Evolutionary conservation across 2,113 vertebrate species (phyloP), one percentile per base, ranked within the genome.

Genomic region (Caranx melampygus): DNA sequence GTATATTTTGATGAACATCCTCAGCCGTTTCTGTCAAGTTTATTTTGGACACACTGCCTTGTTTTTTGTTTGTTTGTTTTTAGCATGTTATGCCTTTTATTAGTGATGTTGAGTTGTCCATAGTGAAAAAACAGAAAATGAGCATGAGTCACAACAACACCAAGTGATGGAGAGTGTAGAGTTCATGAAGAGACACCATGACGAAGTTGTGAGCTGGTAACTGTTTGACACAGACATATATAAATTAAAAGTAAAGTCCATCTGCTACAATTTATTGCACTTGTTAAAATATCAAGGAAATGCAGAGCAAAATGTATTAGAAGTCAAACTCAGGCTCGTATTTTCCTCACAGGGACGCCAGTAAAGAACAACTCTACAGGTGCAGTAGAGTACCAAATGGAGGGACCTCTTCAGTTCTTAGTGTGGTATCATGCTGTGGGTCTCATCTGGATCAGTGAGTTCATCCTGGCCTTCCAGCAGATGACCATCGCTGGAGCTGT

Each of bases 401-500:
- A 92, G 4, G 97, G 95, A 9, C 96, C 96, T 70, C 90, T 97
- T 71, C 97, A 97, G 90, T 99, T 97, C 89, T 93, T 98, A 96
- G 97, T 97, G 92, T 98, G 97, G 97, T 99, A 98, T 91, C 98
- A 99, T 0, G 87, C 92, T 0, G 96, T 99, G 33, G 98, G 98
- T 14, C 96, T 99, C n/a, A 95, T 99, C 86, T 99, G 98, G 98
- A 96, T 99, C 93, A 99, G 96, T 0, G 97, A 99, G 87, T 99
- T 99, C 91, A 97, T 99, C 68, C 94, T 99, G 0, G 98, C 98
- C 1, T 99, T 97, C 93, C 98, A 99, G 88, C 98, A 99, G 92
- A 99, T 99, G 98, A 97, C 97, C 1, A 96, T 99, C 16, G 96
- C 98, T 18, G 97, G 98, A 58, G 97, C 97, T n/a, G 98, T 99